Evolutionary conservation across 2,113 vertebrate species (phyloP), one percentile per base, ranked within the genome.

Genomic region (Vidua macroura): DNA sequence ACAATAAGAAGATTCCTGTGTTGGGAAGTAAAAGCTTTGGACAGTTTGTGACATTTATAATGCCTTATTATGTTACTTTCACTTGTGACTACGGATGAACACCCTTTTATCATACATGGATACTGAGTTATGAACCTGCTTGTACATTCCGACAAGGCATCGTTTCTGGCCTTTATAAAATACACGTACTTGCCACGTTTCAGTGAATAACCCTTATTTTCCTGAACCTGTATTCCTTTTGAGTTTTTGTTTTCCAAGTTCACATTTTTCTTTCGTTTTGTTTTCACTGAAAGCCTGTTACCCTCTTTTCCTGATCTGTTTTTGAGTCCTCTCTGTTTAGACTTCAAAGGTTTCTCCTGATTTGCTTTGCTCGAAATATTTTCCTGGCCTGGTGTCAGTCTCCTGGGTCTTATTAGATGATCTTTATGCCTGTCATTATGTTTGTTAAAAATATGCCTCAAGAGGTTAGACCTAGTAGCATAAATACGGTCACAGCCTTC

Each of bases 101-200:
- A 99, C 12, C 99, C 99, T 92, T 99, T 99, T 90, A 99, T 99
- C 99, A 99, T 99, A 89, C 99, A 99, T 0, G 99, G 99, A 91
- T 99, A 99, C 35, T 99, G 99, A 30, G 98, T 97, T 44, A 98
- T 97, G 95, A 98, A 98, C 49, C 96, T 98, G 91, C 98, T 99
- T 0, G 98, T 99, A 95, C 99, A 99, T 92, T 99, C 98, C 0
- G 98, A 98, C 8, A 99, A 97, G 21, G 99, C 99, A 62, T 99
- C 99, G 0, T 98, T 98, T 88, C 98, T 98, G 46, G 98, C 95
- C 97, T 99, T 99, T 94, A 99, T 97, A 6, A 96, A 96, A 93
- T 97, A 98, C 5, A 98, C 98, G 3, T 98, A 97, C 83, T 98
- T 98, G 53, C 98, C 98, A 2, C 98, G 97, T 93, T 98, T 98